These are phyloP conservation scores for Ondatra zibethicus DNA, from an alignment of 2,113 vertebrate species.

Conservation along the genomic window DNA sequence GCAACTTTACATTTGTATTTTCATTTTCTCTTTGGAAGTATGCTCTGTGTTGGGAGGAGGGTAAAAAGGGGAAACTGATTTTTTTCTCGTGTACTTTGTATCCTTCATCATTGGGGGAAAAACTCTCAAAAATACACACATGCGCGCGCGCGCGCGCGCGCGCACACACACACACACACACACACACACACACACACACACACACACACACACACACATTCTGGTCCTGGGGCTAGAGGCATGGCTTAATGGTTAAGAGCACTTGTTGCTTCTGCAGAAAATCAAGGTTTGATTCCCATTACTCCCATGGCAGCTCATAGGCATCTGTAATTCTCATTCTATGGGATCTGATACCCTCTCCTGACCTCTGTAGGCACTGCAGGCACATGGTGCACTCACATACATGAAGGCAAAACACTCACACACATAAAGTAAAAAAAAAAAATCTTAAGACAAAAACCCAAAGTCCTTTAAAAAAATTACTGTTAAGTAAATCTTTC, in stretches of 20 bases:
- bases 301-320: background rate
- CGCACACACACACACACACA: too few relatives aligned
- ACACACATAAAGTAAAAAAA: background rate
- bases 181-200: too few relatives aligned
- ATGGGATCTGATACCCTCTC: background rate
- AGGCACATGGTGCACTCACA: background rate
- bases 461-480: conserved; percentile 12
- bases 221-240: background rate
- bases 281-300: background rate
- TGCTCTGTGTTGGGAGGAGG: background rate
- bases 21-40: background rate
- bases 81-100: background rate
- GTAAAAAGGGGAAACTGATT: background rate
- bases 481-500: conserved; percentile 63
- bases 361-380: background rate
- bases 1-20: conserved; percentile 5
- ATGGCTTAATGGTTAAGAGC: background rate
- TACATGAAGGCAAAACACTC: background rate
- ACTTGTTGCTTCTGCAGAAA: background rate
- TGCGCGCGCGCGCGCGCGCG: too few relatives aligned
- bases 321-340: background rate
- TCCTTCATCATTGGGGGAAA: conserved; percentile 24
- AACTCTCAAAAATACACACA: background rate
- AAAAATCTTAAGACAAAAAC: background rate
- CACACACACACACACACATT: background rate